Evolutionary conservation across 2,888 invertebrate genomes (phyloP).

Genomic region (Ochlodes sylvanus): DNA sequence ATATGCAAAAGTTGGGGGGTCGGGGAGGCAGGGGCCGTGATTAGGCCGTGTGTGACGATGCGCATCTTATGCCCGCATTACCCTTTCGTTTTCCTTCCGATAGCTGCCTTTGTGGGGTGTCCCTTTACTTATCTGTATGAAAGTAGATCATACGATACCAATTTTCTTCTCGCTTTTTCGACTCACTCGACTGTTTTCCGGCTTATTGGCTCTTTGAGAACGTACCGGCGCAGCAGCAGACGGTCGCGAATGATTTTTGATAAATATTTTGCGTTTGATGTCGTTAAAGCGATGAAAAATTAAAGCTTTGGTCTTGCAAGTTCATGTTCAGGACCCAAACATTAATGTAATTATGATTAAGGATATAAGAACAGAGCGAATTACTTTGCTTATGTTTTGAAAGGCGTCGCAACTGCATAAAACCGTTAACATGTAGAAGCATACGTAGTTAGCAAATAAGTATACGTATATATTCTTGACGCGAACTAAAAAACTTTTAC

Average conservation of each 20-base stretch:
- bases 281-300: slow-evolving; percentile 29
- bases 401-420: background rate
- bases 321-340: background rate
- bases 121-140: slow-evolving; percentile 70
- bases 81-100: slow-evolving; percentile 85
- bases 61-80: slow-evolving; percentile 85
- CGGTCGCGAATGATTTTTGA: slow-evolving; percentile 37
- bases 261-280: slow-evolving; percentile 33
- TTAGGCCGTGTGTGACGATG: slow-evolving; percentile 85
- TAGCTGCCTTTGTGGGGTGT: slow-evolving; percentile 77
- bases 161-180: slow-evolving; percentile 65
- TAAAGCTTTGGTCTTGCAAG: background rate
- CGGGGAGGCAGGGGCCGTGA: slow-evolving; percentile 64
- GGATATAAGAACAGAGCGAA: background rate
- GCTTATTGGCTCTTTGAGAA: slow-evolving; percentile 48
- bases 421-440: background rate
- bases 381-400: background rate
- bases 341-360: background rate
- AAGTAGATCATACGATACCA: slow-evolving; percentile 74
- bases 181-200: slow-evolving; percentile 46
- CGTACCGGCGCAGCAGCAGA: slow-evolving; percentile 9
- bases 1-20: slow-evolving; percentile 81
- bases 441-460: slow-evolving; percentile 3
- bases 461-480: slow-evolving; percentile 17
- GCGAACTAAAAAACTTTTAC: slow-evolving; percentile 30